These are phyloP conservation scores for Hafferia zeledoni DNA, from an alignment of 2,797 vertebrate species.

Conservation along the genomic window DNA sequence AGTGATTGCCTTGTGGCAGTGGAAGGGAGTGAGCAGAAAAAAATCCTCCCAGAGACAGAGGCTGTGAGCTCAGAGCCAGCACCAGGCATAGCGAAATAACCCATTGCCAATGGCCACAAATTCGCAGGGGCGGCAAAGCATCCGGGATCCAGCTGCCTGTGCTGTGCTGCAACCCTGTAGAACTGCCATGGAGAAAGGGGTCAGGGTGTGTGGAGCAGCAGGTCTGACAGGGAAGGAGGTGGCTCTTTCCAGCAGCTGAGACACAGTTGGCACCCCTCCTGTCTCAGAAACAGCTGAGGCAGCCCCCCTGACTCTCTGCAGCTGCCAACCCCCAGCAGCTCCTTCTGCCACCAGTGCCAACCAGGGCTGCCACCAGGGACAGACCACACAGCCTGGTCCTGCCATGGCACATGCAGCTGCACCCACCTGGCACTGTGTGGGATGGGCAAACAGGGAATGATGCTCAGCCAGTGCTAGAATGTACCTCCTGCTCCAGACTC, in stretches of 20 bases:
- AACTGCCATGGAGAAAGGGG: not conserved
- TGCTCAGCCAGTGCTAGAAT: not conserved
- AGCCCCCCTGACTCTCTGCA: not conserved
- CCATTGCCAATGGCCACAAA: not conserved
- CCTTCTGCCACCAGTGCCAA: not conserved
- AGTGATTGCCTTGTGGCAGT: not conserved
- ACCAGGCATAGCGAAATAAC: not conserved
- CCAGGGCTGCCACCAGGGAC: not conserved
- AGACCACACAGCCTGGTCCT: not conserved
- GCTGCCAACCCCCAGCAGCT: not conserved
- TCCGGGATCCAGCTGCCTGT: not conserved
- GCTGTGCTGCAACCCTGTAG: not conserved
- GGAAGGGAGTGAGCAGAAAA: not conserved
- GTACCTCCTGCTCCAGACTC: not conserved
- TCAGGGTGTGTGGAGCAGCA: not conserved
- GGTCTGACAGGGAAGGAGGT: not conserved
- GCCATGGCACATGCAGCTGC: fast-evolving
- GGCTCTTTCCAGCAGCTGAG: not conserved
- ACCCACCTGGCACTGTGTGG: fast-evolving
- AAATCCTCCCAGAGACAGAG: not conserved
- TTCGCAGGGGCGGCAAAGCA: not conserved
- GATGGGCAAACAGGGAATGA: not conserved
- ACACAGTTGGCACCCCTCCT: not conserved
- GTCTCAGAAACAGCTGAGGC: not conserved
- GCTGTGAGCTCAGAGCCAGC: not conserved